Conservation (phyloP, 1,140 invertebrate species). For the Orussus abietinus region DNA sequence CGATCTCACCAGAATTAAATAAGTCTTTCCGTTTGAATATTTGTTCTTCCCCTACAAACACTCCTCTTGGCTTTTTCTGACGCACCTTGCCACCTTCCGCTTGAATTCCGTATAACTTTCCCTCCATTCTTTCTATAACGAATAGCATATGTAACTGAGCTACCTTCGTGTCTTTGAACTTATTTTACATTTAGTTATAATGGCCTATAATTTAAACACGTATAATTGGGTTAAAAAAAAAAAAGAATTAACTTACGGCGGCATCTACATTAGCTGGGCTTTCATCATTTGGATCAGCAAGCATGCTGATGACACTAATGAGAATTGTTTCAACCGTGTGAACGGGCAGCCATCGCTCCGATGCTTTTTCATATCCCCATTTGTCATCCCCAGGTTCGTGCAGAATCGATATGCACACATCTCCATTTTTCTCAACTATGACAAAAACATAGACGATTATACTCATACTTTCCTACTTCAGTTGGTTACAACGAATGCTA, state of each 20-base stretch:
- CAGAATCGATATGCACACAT: slow-evolving; percentile 99
- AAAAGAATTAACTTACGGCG: slow-evolving; percentile 72
- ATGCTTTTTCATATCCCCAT: slow-evolving; percentile 99
- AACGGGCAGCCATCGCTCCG: slow-evolving; percentile 97
- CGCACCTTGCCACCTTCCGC: slow-evolving; percentile 94
- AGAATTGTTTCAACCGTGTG: slow-evolving; percentile 99
- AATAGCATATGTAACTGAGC: no score
- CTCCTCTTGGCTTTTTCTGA: slow-evolving; percentile 97
- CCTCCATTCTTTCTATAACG: slow-evolving; percentile 96
- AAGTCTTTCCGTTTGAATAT: slow-evolving; percentile 53
- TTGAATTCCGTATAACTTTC: slow-evolving; percentile 97
- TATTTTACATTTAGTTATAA: no score
- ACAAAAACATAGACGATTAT: slow-evolving; percentile 23
- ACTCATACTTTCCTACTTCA: background rate
- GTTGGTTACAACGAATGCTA: no score
- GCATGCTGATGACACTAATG: slow-evolving; percentile 99
- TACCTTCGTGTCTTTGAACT: no score
- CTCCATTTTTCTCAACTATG: slow-evolving; percentile 95
- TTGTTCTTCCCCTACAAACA: slow-evolving; percentile 65
- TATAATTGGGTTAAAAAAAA: background rate
- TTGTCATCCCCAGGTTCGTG: slow-evolving; percentile 99
- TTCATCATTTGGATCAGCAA: slow-evolving; percentile 99
- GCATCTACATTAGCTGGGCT: slow-evolving; percentile 99
- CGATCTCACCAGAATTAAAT: slow-evolving; percentile 54
- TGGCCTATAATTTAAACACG: no score